phyloP scores from a whole-genome alignment of 2,797 vertebrate genomes.

The Streptopelia turtur region DNA sequence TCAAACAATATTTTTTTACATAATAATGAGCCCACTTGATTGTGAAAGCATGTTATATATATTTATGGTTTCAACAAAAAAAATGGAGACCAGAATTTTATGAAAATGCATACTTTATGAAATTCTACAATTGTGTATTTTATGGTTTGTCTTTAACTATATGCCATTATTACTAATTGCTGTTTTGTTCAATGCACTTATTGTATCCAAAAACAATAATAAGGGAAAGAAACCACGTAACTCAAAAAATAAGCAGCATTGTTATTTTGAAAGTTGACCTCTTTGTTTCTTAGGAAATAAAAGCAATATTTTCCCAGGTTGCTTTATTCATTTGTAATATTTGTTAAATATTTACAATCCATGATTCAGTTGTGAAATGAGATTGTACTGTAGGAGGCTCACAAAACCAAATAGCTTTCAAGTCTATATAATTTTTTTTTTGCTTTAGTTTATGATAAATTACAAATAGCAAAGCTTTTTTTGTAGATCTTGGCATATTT shows the following conservation, averaged over 20 bases:
- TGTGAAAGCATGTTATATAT: neutral
- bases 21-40: neutral
- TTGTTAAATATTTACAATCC: neutral
- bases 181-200: neutral
- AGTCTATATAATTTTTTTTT: neutral
- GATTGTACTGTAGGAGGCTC: neutral
- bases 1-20: neutral
- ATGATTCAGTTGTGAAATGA: neutral
- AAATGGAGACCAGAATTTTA: neutral
- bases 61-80: neutral
- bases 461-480: neutral
- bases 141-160: neutral
- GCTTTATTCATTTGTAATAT: neutral
- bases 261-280: neutral
- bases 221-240: neutral
- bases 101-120: neutral
- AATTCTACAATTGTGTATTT: neutral
- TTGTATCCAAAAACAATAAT: neutral
- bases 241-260: neutral
- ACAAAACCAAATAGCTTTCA: neutral
- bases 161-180: neutral
- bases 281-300: neutral
- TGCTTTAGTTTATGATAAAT: neutral
- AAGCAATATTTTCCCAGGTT: neutral
- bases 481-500: neutral